These are phyloP conservation scores for Sinelater perroti DNA, from an alignment of 2,888 invertebrate genomes.

Conservation along the genomic window DNA sequence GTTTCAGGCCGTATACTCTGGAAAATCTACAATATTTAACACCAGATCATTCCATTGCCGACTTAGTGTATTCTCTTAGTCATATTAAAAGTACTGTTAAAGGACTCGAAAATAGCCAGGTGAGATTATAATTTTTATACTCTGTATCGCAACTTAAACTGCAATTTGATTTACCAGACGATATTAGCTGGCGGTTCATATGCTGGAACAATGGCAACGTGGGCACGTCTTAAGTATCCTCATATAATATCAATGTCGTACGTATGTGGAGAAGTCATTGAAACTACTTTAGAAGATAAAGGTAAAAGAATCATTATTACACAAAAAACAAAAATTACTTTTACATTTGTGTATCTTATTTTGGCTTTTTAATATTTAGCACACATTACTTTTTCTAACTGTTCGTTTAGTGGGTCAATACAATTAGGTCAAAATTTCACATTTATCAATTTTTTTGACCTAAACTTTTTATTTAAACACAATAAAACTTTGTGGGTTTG, in stretches of 20 bases:
- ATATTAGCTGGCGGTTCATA: constrained; percentile 68
- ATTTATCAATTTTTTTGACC: no score
- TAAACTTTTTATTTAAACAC: no score
- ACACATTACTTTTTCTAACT: no score
- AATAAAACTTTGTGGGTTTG: no score
- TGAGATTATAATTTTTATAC: constrained; percentile 31
- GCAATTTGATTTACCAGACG: constrained; percentile 30
- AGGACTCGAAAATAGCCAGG: constrained; percentile 56
- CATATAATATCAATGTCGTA: constrained; percentile 66
- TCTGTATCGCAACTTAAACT: neutral
- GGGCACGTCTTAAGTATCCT: constrained; percentile 68
- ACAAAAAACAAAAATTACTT: no score
- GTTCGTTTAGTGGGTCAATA: no score
- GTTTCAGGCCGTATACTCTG: constrained; percentile 43
- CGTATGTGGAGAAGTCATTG: constrained; percentile 55
- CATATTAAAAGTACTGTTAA: constrained; percentile 46
- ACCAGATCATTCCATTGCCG: constrained; percentile 59
- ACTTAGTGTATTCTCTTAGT: constrained; percentile 58
- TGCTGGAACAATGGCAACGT: constrained; percentile 68
- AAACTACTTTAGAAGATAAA: no score
- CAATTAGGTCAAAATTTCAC: no score
- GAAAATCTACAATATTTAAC: constrained; percentile 57
- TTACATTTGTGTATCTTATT: no score
- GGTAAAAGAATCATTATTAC: no score
- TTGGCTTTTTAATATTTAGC: no score